Percentiles rank a stretch among this genome's conserved stretches.
Evolutionary conservation across 2,888 invertebrate genomes (phyloP).

Genomic region (Argynnis bischoffii): DNA sequence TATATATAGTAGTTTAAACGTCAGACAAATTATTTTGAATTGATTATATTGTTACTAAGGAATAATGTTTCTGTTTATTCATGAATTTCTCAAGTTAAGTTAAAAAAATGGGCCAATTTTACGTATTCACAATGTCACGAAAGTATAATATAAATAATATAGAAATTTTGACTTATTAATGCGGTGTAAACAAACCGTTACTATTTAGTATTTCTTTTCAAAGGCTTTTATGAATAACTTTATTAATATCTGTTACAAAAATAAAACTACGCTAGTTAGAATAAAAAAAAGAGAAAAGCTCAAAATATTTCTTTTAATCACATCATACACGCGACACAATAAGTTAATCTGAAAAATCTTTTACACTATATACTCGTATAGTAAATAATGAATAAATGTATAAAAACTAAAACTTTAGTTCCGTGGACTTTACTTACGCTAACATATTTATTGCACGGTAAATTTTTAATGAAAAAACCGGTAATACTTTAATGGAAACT

Average conservation of each 20-base stretch:
- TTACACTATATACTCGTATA: conserved; percentile 4
- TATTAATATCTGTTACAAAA: conserved; percentile 3
- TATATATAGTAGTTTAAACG: no score
- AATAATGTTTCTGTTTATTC: no score
- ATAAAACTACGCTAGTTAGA: background rate
- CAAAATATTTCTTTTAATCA: conserved; percentile 2
- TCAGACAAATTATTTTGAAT: no score
- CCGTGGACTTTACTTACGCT: background rate
- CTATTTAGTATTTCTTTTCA: background rate
- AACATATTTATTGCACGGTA: conserved; percentile 1
- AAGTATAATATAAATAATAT: no score
- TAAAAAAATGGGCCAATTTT: no score
- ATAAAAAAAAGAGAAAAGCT: background rate
- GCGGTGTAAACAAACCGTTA: no score
- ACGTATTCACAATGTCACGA: no score
- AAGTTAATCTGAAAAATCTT: background rate
- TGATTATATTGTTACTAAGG: no score
- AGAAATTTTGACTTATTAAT: no score
- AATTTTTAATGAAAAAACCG: conserved; percentile 9
- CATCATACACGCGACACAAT: background rate
- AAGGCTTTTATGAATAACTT: background rate
- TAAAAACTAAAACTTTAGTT: background rate
- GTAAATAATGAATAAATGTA: background rate
- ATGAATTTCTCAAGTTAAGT: no score
- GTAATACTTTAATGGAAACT: background rate